Evolutionary conservation across 2,797 vertebrate species (phyloP).

Genomic region (Onychomys arenicola): DNA sequence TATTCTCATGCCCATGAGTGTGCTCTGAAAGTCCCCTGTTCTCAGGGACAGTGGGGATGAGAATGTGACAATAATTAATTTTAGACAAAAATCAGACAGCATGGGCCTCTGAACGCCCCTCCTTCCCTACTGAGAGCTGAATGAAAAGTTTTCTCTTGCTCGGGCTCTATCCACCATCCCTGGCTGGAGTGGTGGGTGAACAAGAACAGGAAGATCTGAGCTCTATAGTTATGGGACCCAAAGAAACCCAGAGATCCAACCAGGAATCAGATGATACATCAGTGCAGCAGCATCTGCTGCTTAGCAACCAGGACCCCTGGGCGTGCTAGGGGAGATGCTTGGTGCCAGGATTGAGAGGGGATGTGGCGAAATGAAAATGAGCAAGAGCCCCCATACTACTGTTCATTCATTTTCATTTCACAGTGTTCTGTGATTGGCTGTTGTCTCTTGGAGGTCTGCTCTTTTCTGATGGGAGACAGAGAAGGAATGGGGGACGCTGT

Average conservation of each 20-base stretch:
- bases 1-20: neutral
- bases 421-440: neutral
- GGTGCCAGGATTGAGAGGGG: neutral
- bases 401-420: neutral
- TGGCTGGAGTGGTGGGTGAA: constrained; percentile 43
- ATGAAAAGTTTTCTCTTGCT: constrained; percentile 31
- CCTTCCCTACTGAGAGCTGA: neutral
- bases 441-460: neutral
- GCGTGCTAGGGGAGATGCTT: neutral
- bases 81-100: constrained; percentile 32
- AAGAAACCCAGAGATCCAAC: constrained; percentile 52
- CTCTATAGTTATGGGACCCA: neutral
- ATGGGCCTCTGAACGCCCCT: neutral
- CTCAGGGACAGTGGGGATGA: neutral
- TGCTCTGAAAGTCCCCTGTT: constrained; percentile 10
- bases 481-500: too few species aligned
- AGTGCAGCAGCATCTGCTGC: neutral
- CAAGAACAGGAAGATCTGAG: constrained; percentile 28
- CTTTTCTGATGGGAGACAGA: neutral
- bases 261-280: constrained; percentile 44
- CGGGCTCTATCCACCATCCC: neutral
- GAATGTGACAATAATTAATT: constrained; percentile 13
- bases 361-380: neutral
- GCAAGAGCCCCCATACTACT: neutral
- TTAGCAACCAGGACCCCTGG: neutral